Evolutionary conservation across 2,797 vertebrate species (phyloP).

Genomic region (Manis crassicaudata): DNA sequence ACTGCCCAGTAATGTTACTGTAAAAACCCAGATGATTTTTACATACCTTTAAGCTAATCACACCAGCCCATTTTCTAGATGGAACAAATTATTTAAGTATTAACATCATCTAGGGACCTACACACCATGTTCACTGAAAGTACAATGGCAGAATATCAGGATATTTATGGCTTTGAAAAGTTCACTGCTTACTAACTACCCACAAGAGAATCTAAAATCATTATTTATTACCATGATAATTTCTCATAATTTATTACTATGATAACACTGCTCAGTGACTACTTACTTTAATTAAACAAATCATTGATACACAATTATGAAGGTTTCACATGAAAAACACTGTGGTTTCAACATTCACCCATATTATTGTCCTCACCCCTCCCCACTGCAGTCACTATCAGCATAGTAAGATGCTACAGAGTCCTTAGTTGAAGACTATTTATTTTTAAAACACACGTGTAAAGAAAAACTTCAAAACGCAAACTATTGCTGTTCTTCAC

Average conservation of each 20-base stretch:
- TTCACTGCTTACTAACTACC: background rate
- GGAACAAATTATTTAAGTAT: background rate
- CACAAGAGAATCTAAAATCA: background rate
- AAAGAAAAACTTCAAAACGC: slow-evolving; percentile 3
- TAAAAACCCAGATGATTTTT: background rate
- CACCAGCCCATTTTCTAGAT: background rate
- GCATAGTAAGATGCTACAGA: no score
- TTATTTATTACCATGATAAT: background rate
- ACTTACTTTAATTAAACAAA: background rate
- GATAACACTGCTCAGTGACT: background rate
- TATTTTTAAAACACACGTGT: background rate
- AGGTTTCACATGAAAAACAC: no score
- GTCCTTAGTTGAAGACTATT: no score
- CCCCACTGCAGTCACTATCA: no score
- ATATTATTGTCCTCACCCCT: no score
- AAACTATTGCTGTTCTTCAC: background rate
- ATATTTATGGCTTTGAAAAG: slow-evolving; percentile 14
- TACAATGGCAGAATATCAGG: background rate
- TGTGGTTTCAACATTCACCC: no score
- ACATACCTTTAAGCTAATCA: background rate
- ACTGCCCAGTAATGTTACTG: background rate
- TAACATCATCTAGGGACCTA: background rate
- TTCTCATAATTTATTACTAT: background rate
- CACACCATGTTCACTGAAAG: background rate
- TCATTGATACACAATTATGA: no score